phyloP scores from a whole-genome alignment of 2,797 vertebrate genomes.

The Trichosurus vulpecula region DNA sequence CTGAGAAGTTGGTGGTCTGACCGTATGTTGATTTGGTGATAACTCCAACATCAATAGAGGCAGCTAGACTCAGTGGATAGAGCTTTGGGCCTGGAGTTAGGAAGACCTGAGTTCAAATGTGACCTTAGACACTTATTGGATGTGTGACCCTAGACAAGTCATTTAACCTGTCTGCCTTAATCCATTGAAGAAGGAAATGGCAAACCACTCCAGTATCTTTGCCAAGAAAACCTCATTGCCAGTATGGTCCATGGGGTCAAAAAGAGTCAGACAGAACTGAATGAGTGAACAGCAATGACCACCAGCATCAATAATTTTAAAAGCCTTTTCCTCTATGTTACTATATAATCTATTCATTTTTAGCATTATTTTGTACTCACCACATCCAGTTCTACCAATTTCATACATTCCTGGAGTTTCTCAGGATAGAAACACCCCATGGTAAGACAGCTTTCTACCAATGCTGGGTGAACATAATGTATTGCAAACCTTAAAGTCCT shows the following conservation, averaged over 20 bases:
- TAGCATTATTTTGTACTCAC: not conserved
- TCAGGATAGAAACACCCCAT: not conserved
- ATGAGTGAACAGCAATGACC: not conserved
- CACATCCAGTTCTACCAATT: not conserved
- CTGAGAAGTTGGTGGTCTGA: not conserved
- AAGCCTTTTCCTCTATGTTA: not conserved
- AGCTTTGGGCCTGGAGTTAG: not conserved
- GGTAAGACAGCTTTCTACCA: too few relatives aligned
- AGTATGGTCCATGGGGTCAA: not conserved
- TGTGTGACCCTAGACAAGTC: not conserved
- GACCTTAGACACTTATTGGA: not conserved
- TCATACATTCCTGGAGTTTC: not conserved
- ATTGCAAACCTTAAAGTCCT: not conserved
- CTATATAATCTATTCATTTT: not conserved
- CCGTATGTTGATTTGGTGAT: not conserved
- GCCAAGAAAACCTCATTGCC: not conserved
- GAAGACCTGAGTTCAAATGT: not conserved
- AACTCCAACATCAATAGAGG: not conserved
- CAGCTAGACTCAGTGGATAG: not conserved
- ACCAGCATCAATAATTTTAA: not conserved
- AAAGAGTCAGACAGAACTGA: not conserved
- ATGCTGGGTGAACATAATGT: not conserved
- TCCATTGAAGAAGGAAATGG: not conserved
- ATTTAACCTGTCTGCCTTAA: not conserved
- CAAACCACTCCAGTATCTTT: not conserved